A percentile compares a stretch with the other conserved stretches of the same genome.
Conservation (phyloP, 2,797 vertebrate species). For the Bryconaethiops microstoma region DNA sequence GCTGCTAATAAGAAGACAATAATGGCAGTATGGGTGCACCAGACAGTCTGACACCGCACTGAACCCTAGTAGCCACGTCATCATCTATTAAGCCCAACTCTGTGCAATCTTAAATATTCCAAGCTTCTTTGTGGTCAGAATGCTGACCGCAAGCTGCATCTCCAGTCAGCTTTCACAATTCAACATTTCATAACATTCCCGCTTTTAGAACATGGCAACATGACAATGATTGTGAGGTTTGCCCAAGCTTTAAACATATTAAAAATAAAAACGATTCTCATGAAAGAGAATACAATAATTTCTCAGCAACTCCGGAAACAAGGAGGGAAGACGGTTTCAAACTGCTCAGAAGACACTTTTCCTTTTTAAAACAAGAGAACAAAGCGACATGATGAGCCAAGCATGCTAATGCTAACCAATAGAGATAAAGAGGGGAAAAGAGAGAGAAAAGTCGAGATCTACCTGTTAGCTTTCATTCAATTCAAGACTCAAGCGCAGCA, state of each 20-base stretch:
- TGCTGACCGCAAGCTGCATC: neutral
- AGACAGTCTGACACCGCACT: slow-evolving; percentile 2
- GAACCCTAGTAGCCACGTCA: slow-evolving; percentile 13
- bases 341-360: slow-evolving; percentile 29
- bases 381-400: slow-evolving; percentile 13
- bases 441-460: slow-evolving; percentile 21
- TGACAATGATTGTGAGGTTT: slow-evolving; percentile 6
- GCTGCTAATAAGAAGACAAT: neutral
- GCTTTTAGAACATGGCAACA: neutral
- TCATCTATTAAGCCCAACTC: neutral
- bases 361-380: slow-evolving; percentile 33
- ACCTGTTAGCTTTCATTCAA: slow-evolving; percentile 24
- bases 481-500: slow-evolving; percentile 33
- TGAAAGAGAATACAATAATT: slow-evolving; percentile 5
- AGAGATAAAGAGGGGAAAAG: slow-evolving; percentile 12
- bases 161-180: neutral
- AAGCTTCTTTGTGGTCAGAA: neutral
- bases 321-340: slow-evolving; percentile 39
- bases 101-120: neutral
- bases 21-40: neutral
- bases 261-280: slow-evolving; percentile 36
- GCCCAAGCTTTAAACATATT: neutral
- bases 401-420: slow-evolving; percentile 31
- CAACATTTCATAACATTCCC: too few species aligned
- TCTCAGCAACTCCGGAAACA: slow-evolving; percentile 23